Conservation (phyloP, 2,888 invertebrate genomes). For the Oconnorella tubifera region DNA sequence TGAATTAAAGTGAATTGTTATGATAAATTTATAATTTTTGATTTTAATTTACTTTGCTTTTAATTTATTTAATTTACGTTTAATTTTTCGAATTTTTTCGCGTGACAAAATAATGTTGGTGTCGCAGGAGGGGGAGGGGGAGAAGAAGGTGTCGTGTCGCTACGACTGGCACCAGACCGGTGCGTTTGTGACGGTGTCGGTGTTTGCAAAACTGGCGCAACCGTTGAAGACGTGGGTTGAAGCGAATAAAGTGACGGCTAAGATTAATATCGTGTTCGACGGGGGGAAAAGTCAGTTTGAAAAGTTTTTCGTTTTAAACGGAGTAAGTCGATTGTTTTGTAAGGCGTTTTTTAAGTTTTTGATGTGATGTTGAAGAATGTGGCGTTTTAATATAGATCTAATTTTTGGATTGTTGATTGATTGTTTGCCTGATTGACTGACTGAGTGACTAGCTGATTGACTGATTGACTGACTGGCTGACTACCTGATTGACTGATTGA, state of each 20-base stretch:
- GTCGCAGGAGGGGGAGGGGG: constrained; percentile 29
- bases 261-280: constrained; percentile 72
- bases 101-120: too few relatives aligned
- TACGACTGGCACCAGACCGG: constrained; percentile 96
- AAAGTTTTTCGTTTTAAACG: constrained; percentile 62
- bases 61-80: too few relatives aligned
- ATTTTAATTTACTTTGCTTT: background rate
- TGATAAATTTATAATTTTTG: background rate
- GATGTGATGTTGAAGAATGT: background rate
- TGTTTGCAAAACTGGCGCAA: constrained; percentile 86
- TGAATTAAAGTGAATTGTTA: background rate
- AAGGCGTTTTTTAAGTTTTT: too few relatives aligned
- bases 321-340: constrained; percentile 15
- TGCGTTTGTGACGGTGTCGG: constrained; percentile 75
- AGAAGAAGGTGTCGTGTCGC: constrained; percentile 63
- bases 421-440: too few relatives aligned
- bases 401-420: too few relatives aligned
- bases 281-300: constrained; percentile 62
- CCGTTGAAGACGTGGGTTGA: constrained; percentile 72
- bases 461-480: too few relatives aligned
- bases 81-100: too few relatives aligned
- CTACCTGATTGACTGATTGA: too few relatives aligned
- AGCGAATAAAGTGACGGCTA: constrained; percentile 77
- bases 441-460: too few relatives aligned
- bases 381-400: background rate